phyloP scores from a whole-genome alignment of 2,797 vertebrate species.

The Thalassophryne amazonica region DNA sequence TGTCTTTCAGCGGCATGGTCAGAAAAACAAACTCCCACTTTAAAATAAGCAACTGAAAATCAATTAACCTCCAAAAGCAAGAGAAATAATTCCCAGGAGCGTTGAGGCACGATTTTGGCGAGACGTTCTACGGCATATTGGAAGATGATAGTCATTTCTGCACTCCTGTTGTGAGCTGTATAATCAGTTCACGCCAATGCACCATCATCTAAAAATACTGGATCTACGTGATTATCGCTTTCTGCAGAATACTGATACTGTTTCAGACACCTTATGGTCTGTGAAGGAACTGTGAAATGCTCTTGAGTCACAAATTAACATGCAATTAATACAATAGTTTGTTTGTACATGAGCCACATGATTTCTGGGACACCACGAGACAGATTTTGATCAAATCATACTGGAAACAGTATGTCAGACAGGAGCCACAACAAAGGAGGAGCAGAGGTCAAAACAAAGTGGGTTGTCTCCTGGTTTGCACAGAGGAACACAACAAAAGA shows the following conservation, averaged over 20 bases:
- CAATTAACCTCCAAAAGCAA: conserved; percentile 36
- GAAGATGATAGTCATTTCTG: conserved; percentile 3
- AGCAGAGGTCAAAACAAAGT: no score
- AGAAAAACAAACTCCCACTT: conserved; percentile 14
- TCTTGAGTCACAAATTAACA: not conserved
- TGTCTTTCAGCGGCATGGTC: conserved; percentile 15
- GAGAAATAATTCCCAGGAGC: not conserved
- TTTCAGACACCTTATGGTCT: not conserved
- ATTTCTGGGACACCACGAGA: not conserved
- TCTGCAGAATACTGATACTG: not conserved
- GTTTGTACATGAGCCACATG: not conserved
- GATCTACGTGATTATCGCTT: not conserved
- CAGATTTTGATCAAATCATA: not conserved
- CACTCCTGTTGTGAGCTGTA: not conserved
- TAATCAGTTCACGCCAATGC: not conserved
- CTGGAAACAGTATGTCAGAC: no score
- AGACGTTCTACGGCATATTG: not conserved
- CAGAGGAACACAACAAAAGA: no score
- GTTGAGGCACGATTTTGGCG: not conserved
- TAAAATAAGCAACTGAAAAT: conserved; percentile 29
- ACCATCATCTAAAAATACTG: not conserved
- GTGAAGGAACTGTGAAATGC: not conserved
- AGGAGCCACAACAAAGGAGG: no score
- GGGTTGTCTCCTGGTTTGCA: no score
- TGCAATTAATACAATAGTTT: not conserved